Conservation (phyloP, 1,140 invertebrate species). For the Drosophila truncata region DNA sequence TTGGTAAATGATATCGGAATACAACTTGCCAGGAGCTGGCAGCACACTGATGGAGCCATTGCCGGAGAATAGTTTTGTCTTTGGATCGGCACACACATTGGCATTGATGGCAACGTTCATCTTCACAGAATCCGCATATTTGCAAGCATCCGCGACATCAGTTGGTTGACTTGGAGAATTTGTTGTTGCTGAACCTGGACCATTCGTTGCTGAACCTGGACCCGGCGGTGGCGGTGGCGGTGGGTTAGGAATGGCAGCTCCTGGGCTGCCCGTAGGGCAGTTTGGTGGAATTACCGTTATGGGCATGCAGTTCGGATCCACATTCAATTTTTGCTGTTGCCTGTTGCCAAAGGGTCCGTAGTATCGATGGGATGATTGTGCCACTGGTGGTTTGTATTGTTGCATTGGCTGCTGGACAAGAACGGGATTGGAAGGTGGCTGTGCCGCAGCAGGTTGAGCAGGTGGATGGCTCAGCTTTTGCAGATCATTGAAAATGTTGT, state of each 20-base stretch:
- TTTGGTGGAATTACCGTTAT: background rate
- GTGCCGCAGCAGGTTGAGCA: constrained; percentile 6
- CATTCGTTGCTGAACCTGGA: background rate
- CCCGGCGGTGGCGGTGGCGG: background rate
- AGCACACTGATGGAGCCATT: constrained; percentile 68
- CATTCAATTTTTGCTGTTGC: background rate
- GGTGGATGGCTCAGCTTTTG: constrained; percentile 31
- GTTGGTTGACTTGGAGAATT: background rate
- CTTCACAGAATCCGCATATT: constrained; percentile 51
- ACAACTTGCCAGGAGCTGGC: constrained; percentile 18
- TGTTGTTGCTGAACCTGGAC: background rate
- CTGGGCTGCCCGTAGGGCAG: background rate
- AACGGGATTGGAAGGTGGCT: background rate
- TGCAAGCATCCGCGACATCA: constrained; percentile 20
- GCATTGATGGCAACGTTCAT: constrained; percentile 71
- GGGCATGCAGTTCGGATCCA: constrained; percentile 54
- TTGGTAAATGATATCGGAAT: background rate
- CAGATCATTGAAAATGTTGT: constrained; percentile 51
- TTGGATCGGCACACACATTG: constrained; percentile 62
- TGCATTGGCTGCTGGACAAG: background rate
- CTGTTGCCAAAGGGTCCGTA: constrained; percentile 40
- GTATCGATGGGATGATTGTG: constrained; percentile 22
- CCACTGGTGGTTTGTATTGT: constrained; percentile 19
- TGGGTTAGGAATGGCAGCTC: background rate
- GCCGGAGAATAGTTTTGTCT: constrained; percentile 65